Conservation (phyloP, 2,797 vertebrate genomes). For the Anableps anableps region DNA sequence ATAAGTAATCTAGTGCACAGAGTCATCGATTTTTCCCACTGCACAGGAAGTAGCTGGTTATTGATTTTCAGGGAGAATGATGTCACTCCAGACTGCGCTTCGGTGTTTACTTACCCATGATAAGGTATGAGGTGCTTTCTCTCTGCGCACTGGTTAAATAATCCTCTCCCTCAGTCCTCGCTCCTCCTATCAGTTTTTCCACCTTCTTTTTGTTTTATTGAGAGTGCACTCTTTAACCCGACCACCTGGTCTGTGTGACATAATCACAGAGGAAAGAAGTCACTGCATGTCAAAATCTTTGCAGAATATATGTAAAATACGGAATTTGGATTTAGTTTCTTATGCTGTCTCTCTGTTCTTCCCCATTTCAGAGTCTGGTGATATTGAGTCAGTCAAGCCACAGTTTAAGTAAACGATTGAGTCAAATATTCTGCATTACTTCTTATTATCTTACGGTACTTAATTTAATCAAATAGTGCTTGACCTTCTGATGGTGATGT, state of each 20-base stretch:
- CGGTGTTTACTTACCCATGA: conserved; percentile 80
- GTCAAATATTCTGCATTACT: conserved; percentile 2
- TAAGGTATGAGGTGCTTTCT: conserved; percentile 70
- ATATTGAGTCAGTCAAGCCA: conserved; percentile 6
- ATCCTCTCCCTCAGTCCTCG: conserved; percentile 49
- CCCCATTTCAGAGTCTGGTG: background rate
- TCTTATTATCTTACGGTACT: conserved; percentile 21
- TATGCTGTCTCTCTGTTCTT: background rate
- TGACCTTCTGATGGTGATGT: background rate
- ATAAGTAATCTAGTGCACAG: conserved; percentile 78
- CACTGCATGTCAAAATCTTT: background rate
- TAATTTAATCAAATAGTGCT: conserved; percentile 19
- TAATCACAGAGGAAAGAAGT: conserved; percentile 43
- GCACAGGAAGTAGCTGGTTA: conserved; percentile 79
- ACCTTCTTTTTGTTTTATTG: conserved; percentile 53
- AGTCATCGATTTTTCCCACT: conserved; percentile 75
- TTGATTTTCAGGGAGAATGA: conserved; percentile 79
- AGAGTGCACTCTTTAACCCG: conserved; percentile 64
- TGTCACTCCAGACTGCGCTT: conserved; percentile 74
- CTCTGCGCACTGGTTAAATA: conserved; percentile 71
- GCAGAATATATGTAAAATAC: background rate
- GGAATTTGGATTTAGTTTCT: background rate
- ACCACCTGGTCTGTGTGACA: conserved; percentile 52
- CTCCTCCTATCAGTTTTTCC: conserved; percentile 70
- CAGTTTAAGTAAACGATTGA: conserved; percentile 4